Percentiles rank a stretch among this genome's conserved stretches.
Evolutionary conservation across 1,140 invertebrate species (phyloP).

Genomic region (Cheumatopsyche charites): DNA sequence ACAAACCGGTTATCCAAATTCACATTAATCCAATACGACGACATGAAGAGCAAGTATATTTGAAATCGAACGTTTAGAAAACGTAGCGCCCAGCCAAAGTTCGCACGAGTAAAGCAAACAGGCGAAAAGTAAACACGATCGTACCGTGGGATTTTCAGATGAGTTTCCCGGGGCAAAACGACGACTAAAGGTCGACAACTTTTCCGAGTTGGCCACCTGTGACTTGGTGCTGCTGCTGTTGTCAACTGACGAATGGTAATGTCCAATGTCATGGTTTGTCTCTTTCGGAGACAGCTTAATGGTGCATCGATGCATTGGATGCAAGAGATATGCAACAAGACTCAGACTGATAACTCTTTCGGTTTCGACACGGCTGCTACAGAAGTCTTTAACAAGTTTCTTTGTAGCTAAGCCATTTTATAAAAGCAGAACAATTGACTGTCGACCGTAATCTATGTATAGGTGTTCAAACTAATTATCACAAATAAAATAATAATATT

Average conservation of each 20-base stretch:
- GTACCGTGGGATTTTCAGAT: no score
- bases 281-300: conserved; percentile 33
- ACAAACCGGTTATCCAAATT: not conserved
- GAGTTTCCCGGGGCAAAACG: no score
- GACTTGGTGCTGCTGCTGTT: no score
- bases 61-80: no score
- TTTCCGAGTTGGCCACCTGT: not conserved
- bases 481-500: no score
- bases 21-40: not conserved
- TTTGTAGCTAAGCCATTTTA: not conserved
- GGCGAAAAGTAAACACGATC: no score
- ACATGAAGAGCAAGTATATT: not conserved
- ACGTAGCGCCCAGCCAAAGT: no score
- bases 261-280: conserved; percentile 38
- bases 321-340: not conserved
- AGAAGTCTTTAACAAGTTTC: not conserved
- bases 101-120: not conserved
- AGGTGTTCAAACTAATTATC: no score
- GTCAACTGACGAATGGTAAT: conserved; percentile 19
- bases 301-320: conserved; percentile 2
- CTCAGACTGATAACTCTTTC: no score
- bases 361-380: no score
- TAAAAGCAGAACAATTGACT: no score
- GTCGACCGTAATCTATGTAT: no score
- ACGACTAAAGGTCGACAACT: conserved; percentile 31